Percentiles rank a stretch among this genome's conserved stretches.
These are phyloP conservation scores for Macrocentrus cingulum DNA, from an alignment of 1,140 invertebrate genomes.

Conservation along the genomic window DNA sequence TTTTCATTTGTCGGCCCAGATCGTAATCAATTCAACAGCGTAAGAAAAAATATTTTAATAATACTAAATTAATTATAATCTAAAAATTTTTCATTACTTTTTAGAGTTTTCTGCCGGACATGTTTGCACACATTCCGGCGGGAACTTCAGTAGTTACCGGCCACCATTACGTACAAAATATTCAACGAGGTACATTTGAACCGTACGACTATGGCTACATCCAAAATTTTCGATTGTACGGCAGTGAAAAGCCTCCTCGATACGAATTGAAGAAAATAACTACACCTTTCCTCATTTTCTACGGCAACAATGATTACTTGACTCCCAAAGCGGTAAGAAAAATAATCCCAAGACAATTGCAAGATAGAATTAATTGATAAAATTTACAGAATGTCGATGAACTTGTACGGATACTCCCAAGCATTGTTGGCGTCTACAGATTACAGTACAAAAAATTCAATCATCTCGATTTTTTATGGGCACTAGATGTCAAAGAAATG, in stretches of 20 bases:
- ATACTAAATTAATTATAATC: background rate
- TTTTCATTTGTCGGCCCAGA: slow-evolving; percentile 43
- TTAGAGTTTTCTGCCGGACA: slow-evolving; percentile 43
- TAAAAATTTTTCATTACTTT: slow-evolving; percentile 13
- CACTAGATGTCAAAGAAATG: slow-evolving; percentile 39
- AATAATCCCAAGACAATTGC: background rate
- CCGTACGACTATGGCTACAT: slow-evolving; percentile 59
- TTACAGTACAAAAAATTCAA: slow-evolving; percentile 42
- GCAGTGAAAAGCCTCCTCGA: slow-evolving; percentile 55
- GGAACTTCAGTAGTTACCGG: slow-evolving; percentile 62
- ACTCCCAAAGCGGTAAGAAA: slow-evolving; percentile 36
- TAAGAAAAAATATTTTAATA: slow-evolving; percentile 18
- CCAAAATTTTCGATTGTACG: slow-evolving; percentile 60
- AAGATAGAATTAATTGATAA: slow-evolving; percentile 15
- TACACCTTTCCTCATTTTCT: slow-evolving; percentile 67
- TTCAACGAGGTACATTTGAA: slow-evolving; percentile 39
- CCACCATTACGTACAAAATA: slow-evolving; percentile 52
- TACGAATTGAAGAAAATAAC: slow-evolving; percentile 64
- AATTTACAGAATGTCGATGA: slow-evolving; percentile 31
- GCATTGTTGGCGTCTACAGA: slow-evolving; percentile 31
- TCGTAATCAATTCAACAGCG: slow-evolving; percentile 34
- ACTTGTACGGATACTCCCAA: slow-evolving; percentile 34
- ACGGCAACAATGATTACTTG: slow-evolving; percentile 69
- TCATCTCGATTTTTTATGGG: slow-evolving; percentile 50
- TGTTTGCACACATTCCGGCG: slow-evolving; percentile 56